A percentile compares a stretch with the other conserved stretches of the same genome.
These are phyloP conservation scores for Serranus cabrilla DNA, from an alignment of 2,797 vertebrate genomes.

Conservation along the genomic window DNA sequence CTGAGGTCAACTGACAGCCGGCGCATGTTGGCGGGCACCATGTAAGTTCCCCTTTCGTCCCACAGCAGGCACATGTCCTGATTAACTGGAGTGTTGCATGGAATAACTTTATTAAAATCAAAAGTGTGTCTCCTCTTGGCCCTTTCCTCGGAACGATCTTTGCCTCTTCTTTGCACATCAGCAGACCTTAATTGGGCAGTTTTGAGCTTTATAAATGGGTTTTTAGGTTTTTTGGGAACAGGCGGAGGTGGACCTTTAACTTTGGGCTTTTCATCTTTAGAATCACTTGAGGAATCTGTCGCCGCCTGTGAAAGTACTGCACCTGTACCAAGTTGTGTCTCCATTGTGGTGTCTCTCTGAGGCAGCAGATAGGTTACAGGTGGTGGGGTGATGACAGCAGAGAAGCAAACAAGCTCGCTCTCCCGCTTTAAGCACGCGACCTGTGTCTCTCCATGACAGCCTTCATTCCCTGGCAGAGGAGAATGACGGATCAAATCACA, in stretches of 20 bases:
- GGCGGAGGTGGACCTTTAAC: conserved; percentile 86
- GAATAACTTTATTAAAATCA: conserved; percentile 71
- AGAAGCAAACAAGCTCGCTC: conserved; percentile 67
- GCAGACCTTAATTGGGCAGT: conserved; percentile 69
- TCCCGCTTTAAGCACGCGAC: conserved; percentile 63
- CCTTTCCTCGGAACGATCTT: conserved; percentile 74
- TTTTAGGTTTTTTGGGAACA: conserved; percentile 86
- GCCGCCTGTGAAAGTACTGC: conserved; percentile 19
- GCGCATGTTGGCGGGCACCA: conserved; percentile 44
- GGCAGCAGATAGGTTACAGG: conserved; percentile 68
- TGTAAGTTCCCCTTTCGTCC: conserved; percentile 67
- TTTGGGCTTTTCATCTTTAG: conserved; percentile 64
- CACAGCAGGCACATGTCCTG: conserved; percentile 81
- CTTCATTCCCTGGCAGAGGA: conserved; percentile 31
- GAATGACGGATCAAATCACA: conserved; percentile 23
- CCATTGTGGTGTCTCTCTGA: conserved; percentile 31
- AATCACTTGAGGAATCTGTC: conserved; percentile 22
- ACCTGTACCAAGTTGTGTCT: conserved; percentile 17
- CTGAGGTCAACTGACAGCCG: conserved; percentile 67
- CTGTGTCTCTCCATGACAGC: conserved; percentile 42
- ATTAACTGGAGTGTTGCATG: conserved; percentile 39
- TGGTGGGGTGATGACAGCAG: conserved; percentile 69
- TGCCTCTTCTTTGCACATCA: conserved; percentile 74
- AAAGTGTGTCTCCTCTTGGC: conserved; percentile 80
- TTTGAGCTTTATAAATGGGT: conserved; percentile 81